Evolutionary conservation across 2,888 invertebrate species (phyloP).

Genomic region (Hedychridium roseum): DNA sequence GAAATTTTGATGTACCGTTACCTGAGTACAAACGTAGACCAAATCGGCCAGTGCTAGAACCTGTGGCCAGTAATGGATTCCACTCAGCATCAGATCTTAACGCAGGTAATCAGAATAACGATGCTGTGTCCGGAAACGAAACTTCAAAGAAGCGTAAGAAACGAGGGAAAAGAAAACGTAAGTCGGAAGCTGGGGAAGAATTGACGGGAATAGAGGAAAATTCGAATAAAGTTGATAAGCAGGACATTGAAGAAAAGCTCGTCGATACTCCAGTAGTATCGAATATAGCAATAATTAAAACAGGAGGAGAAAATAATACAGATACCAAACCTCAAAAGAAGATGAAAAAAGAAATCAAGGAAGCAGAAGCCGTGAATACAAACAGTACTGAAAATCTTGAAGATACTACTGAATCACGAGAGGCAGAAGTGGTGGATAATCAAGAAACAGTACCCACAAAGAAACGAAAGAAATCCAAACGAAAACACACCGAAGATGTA

Average conservation of each 20-base stretch:
- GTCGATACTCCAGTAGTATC: no score
- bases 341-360: slow-evolving; percentile 12
- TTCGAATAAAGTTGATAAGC: not conserved
- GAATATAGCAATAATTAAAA: not conserved
- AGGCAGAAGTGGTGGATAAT: no score
- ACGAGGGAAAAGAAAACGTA: slow-evolving; percentile 25
- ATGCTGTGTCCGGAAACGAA: no score
- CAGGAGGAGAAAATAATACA: not conserved
- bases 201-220: not conserved
- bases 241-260: not conserved
- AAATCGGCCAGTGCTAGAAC: not conserved
- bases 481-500: slow-evolving; percentile 8
- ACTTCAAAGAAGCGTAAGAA: slow-evolving; percentile 9
- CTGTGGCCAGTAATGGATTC: not conserved
- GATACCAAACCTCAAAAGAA: slow-evolving; percentile 5
- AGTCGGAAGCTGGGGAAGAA: slow-evolving; percentile 15
- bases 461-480: slow-evolving; percentile 10
- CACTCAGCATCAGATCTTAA: not conserved
- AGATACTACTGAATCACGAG: not conserved
- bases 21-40: slow-evolving; percentile 34
- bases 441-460: slow-evolving; percentile 16
- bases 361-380: not conserved
- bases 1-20: slow-evolving; percentile 55
- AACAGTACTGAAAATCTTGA: not conserved
- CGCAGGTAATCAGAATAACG: no score